Percentiles rank a stretch among this genome's conserved stretches.
Evolutionary conservation across 2,888 invertebrate genomes (phyloP).

Genomic region (Elmis aenea): DNA sequence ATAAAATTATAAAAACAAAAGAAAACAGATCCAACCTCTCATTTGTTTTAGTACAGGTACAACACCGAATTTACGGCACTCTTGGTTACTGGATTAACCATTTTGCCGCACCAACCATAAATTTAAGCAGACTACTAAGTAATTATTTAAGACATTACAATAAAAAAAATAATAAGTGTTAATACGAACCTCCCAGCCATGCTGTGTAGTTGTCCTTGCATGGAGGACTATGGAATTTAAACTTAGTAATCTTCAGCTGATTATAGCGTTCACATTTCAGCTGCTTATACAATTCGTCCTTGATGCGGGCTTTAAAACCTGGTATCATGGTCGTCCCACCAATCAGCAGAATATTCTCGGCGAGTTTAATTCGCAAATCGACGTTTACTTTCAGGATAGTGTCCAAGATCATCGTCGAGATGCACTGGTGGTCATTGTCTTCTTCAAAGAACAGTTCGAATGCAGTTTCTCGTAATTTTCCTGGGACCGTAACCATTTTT

Average conservation of each 20-base stretch:
- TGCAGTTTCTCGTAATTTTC: conserved; percentile 71
- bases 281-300: conserved; percentile 67
- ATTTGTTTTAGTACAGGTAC: too few species aligned
- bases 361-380: conserved; percentile 71
- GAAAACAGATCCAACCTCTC: conserved; percentile 1
- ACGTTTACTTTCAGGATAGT: conserved; percentile 77
- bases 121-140: too few species aligned
- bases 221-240: conserved; percentile 79
- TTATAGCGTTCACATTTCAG: conserved; percentile 59
- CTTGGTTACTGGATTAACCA: too few species aligned
- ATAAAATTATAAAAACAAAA: conserved; percentile 6
- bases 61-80: too few species aligned
- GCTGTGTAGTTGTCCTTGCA: conserved; percentile 76
- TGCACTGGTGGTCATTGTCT: conserved; percentile 75
- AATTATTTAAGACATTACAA: neutral
- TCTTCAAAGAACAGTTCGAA: conserved; percentile 82
- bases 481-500: conserved; percentile 59
- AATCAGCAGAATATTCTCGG: conserved; percentile 78
- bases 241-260: conserved; percentile 56
- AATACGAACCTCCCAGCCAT: conserved; percentile 74
- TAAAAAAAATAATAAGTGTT: conserved; percentile 1
- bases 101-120: too few species aligned
- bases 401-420: conserved; percentile 82
- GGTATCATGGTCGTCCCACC: conserved; percentile 83
- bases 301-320: conserved; percentile 77